Percentiles rank a stretch among this genome's conserved stretches.
Evolutionary conservation across 1,140 invertebrate species (phyloP).

Genomic region (Drosophila oshimai): DNA sequence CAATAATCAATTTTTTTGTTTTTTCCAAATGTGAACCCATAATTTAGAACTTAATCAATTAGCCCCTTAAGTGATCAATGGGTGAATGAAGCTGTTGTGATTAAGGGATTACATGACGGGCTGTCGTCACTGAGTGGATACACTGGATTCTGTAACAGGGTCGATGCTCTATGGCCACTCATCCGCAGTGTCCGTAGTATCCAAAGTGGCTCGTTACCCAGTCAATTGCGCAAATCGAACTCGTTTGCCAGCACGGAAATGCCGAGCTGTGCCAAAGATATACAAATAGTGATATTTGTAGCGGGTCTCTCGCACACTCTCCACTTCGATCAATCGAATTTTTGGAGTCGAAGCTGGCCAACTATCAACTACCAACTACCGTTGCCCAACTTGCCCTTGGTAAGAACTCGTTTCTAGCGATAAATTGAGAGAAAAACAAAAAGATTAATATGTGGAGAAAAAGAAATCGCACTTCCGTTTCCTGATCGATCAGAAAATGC

Average conservation of each 20-base stretch:
- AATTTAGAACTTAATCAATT: too few species aligned
- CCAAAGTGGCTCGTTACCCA: slow-evolving; percentile 9
- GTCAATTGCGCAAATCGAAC: slow-evolving; percentile 63
- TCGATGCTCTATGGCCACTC: slow-evolving; percentile 26
- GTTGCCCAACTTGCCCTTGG: slow-evolving; percentile 69
- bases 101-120: slow-evolving; percentile 20
- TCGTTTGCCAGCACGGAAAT: slow-evolving; percentile 65
- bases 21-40: neutral
- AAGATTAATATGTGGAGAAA: slow-evolving; percentile 57
- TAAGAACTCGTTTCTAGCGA: slow-evolving; percentile 56
- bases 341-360: slow-evolving; percentile 26
- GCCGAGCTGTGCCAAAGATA: slow-evolving; percentile 7
- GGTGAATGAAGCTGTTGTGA: neutral
- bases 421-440: slow-evolving; percentile 47
- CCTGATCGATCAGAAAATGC: slow-evolving; percentile 60
- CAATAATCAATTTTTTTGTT: neutral
- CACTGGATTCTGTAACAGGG: slow-evolving; percentile 17
- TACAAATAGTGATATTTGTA: slow-evolving; percentile 28
- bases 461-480: slow-evolving; percentile 67
- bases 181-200: too few species aligned
- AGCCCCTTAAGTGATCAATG: neutral
- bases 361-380: slow-evolving; percentile 62
- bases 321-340: slow-evolving; percentile 28
- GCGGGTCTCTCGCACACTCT: slow-evolving; percentile 24
- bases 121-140: neutral